Base-by-base conservation (phyloP, 2,888 invertebrate species). In the Punctoribates punctum region DNA sequence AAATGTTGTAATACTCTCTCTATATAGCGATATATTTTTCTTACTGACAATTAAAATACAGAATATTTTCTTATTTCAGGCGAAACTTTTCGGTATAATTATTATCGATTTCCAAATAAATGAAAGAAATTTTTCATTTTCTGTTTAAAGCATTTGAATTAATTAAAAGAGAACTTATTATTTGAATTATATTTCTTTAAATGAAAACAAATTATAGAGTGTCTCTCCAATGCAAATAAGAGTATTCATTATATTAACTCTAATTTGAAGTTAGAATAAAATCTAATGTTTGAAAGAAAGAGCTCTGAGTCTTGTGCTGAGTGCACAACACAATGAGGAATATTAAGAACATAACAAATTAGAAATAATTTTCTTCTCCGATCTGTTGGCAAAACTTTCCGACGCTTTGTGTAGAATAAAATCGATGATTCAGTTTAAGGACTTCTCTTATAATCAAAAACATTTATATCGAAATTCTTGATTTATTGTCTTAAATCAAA, bases 401-500 rank as follows among this genome's bases (percentile, higher is more conserved):
- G 20, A 11, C 11, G 5, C 11, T 15, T 23, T 60, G 25, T 23
- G 17, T 11, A 20, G 20, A 23, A 60, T 20, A 17, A 60, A 60
- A 60, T 60, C 60, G 20, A 60, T 60, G 60, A 60, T 20, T 60
- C 4, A 20, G 25, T 25, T 60, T 20, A 60, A 60, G 60, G 60
- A 60, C 60, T 60, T 23, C 11, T 20, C 4, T 34, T 34, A 34
- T 34, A 34, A 34, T 34, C 34, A 60, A 60, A n/a, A 60, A 23
- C 60, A 60, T 60, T 60, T 60, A 23, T 60, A 48, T 48, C 17
- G 48, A 60, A 60, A 60, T 60, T 34, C 60, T 60, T 60, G 60
- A 60, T 60, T 60, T 60, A 60, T 60, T 20, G 5, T 25, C 5
- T 60, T 3, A 60, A 60, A 60, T 20, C 11, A 20, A 25, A 11